These are phyloP conservation scores for Bradypus variegatus DNA, from an alignment of 2,797 vertebrate genomes.

Conservation along the genomic window DNA sequence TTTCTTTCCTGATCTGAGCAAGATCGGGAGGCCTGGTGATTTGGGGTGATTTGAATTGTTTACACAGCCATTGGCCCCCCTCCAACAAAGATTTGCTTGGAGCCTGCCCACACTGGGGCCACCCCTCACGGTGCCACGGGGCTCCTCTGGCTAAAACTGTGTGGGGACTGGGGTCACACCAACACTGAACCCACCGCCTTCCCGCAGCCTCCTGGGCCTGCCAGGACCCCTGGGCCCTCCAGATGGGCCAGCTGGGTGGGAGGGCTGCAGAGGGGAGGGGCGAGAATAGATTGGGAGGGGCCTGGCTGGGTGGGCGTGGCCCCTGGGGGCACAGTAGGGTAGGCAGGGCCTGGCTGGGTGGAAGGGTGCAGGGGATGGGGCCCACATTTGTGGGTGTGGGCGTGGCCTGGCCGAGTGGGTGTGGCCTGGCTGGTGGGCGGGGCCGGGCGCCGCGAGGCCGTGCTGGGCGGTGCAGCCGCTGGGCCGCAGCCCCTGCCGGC, in stretches of 20 bases:
- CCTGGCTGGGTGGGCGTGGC: not conserved
- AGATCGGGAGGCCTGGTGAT: no score
- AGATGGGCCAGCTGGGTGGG: not conserved
- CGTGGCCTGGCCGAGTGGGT: not conserved
- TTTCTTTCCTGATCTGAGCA: not conserved
- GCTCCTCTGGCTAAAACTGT: no score
- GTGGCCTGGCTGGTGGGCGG: not conserved
- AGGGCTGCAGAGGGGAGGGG: not conserved
- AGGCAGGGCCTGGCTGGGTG: no score
- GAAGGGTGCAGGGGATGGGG: not conserved
- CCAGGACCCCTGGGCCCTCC: no score
- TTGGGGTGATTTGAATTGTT: not conserved
- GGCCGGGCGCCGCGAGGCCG: accelerated
- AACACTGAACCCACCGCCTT: not conserved
- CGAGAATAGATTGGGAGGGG: no score
- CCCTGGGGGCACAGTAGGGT: accelerated
- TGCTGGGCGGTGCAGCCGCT: no score
- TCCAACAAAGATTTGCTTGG: no score
- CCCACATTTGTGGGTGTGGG: not conserved
- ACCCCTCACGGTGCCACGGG: no score
- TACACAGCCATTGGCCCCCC: not conserved
- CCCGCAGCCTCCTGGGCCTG: not conserved
- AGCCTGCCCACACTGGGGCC: not conserved
- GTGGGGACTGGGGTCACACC: not conserved
- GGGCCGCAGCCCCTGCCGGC: not conserved